phyloP scores from a whole-genome alignment of 30 jellyfish, hydroid and myxozoan species.

The Sanderia malayensis region DNA sequence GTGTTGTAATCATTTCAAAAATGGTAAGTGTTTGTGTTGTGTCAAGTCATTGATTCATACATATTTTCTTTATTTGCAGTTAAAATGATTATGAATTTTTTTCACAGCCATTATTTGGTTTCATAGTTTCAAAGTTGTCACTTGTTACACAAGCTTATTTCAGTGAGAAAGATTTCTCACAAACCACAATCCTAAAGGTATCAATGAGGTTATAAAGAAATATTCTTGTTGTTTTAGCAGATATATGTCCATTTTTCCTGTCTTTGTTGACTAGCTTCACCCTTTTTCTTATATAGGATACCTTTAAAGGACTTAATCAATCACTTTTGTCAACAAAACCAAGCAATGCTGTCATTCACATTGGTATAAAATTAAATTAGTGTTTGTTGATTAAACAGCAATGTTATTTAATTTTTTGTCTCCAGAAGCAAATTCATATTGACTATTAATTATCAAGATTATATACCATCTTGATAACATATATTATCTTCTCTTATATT shows the following conservation, averaged over 20 bases:
- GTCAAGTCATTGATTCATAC: not conserved
- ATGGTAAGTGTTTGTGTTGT: slow-evolving; percentile 22
- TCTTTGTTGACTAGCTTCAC: too few relatives aligned
- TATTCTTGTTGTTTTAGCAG: too few relatives aligned
- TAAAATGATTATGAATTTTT: not conserved
- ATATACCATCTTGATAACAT: too few relatives aligned
- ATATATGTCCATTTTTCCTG: too few relatives aligned
- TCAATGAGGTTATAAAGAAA: too few relatives aligned
- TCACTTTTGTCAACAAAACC: slow-evolving; percentile 47
- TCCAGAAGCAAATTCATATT: too few relatives aligned
- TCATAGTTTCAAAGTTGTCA: slow-evolving; percentile 68
- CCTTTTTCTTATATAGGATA: too few relatives aligned
- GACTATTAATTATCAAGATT: too few relatives aligned
- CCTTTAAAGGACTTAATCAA: slow-evolving; percentile 56
- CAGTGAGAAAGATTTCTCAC: slow-evolving; percentile 85
- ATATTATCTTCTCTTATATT: too few relatives aligned
- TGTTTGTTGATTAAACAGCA: too few relatives aligned
- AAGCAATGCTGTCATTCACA: slow-evolving; percentile 39
- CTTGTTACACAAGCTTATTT: slow-evolving; percentile 94
- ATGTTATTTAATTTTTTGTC: too few relatives aligned
- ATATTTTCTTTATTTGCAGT: not conserved
- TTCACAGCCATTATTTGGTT: slow-evolving; percentile 88
- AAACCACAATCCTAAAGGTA: slow-evolving; percentile 77
- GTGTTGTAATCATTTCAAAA: slow-evolving; percentile 78
- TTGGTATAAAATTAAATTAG: slow-evolving; percentile 43